phyloP scores from a whole-genome alignment of 2,797 vertebrate species.

The Molossus alvarezi region DNA sequence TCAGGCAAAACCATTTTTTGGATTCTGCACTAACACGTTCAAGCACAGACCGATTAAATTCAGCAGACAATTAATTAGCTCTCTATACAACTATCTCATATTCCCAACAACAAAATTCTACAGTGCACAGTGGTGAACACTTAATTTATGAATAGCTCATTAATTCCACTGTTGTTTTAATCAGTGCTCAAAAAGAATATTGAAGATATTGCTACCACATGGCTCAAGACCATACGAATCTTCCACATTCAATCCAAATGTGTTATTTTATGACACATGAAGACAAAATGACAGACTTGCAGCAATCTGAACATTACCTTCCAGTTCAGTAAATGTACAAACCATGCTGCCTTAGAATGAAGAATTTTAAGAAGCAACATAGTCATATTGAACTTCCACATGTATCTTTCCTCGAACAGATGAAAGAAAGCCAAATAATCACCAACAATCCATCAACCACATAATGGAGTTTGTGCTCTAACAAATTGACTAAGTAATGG shows the following conservation, averaged over 20 bases:
- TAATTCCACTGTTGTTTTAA: slow-evolving; percentile 64
- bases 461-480: slow-evolving; percentile 58
- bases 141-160: slow-evolving; percentile 63
- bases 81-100: slow-evolving; percentile 40
- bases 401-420: slow-evolving; percentile 11
- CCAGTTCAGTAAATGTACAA: slow-evolving; percentile 32
- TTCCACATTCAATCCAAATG: not conserved
- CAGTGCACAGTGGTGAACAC: not conserved
- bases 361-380: slow-evolving; percentile 21
- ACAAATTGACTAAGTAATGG: slow-evolving; percentile 71
- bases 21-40: slow-evolving; percentile 63
- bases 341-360: not conserved
- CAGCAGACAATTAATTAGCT: slow-evolving; percentile 61
- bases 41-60: slow-evolving; percentile 63
- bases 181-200: slow-evolving; percentile 43
- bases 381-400: slow-evolving; percentile 52
- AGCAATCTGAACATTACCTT: slow-evolving; percentile 44
- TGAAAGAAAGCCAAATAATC: slow-evolving; percentile 63
- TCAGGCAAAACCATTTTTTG: slow-evolving; percentile 54
- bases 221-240: not conserved
- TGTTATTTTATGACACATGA: slow-evolving; percentile 21
- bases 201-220: not conserved
- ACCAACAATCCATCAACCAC: slow-evolving; percentile 61
- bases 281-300: not conserved
- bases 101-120: slow-evolving; percentile 22